Base-by-base conservation (phyloP, 2,113 vertebrate genomes). In the Cochlearius cochlearius region DNA sequence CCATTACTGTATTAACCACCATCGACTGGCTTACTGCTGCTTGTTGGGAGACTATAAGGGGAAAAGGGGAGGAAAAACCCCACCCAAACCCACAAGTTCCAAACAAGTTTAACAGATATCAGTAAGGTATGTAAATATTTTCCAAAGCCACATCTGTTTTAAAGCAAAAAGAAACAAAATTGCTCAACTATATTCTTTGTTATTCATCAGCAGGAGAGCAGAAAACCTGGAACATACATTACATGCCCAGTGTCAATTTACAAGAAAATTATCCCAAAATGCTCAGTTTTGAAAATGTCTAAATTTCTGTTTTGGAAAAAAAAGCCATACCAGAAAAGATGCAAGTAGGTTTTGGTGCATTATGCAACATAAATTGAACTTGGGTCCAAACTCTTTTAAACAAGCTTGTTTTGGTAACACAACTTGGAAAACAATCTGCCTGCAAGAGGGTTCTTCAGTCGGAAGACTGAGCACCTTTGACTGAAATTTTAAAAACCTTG, bases 31-130 rank as follows among this genome's bases (percentile, higher is more conserved):
- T 41, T 86, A 32, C 16, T 85, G 34, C 30, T 62, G 15, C 36
- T 56, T 77, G 4, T 27, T 45, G 32, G 18, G 36, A 67, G 23
- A 62, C 1, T 3, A 29, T 73, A 85, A 62, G 17, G 21, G 58
- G 10, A 77, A 72, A 49, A 67, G 8, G 3, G 16, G 21, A 64
- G 20, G 0, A 63, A 39, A 17, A 2, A 1, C 0, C 11, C 11
- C 36, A 34, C 7, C 1, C 27, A 76, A 77, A 85, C 4, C 3
- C 25, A 66, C 30, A 68, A 21, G 10, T 38, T 67, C 22, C 29
- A 75, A 10, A n/a, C 32, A 55, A 72, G 22, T 29, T 75, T 82
- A 78, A 85, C 5, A 50, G 11, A 34, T 4, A 83, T 13, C 8
- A 47, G 32, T 55, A 76, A 67, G 9, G 3, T 45, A 55, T 25